Percentiles rank a stretch among this genome's conserved stretches.
These are phyloP conservation scores for Pachyramphus minor DNA, from an alignment of 2,113 vertebrate species.

Conservation along the genomic window DNA sequence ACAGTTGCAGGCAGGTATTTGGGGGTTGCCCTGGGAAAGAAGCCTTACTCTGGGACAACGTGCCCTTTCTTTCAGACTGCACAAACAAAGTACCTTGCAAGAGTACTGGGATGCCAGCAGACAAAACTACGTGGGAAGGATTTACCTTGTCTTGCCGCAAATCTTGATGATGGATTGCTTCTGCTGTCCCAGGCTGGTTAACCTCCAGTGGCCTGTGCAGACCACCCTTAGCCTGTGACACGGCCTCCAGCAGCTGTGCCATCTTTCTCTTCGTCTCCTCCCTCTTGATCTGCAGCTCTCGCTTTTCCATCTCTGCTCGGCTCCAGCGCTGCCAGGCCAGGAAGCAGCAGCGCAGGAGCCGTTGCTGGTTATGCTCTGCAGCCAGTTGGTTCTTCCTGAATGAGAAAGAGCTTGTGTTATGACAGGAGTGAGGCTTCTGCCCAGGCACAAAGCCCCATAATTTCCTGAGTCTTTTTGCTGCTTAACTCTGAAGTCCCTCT, in stretches of 20 bases:
- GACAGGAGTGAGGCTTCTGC: not conserved
- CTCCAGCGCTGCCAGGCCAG: slow-evolving; percentile 84
- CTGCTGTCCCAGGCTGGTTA: not conserved
- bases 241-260: slow-evolving; percentile 79
- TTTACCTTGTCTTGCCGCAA: slow-evolving; percentile 46
- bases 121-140: not conserved
- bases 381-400: slow-evolving; percentile 82
- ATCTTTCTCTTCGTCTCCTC: slow-evolving; percentile 85
- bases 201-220: not conserved
- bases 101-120: not conserved
- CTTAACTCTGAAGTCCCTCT: not conserved
- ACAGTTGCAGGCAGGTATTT: not conserved
- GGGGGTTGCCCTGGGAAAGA: not conserved
- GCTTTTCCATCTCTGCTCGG: slow-evolving; percentile 66
- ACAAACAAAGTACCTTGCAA: not conserved
- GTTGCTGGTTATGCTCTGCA: slow-evolving; percentile 74
- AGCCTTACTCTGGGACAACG: not conserved
- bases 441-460: fast-evolving
- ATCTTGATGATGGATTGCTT: not conserved
- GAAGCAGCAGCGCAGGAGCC: slow-evolving; percentile 76
- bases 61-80: not conserved
- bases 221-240: slow-evolving; percentile 66
- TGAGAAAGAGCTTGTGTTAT: not conserved
- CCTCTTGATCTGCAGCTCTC: slow-evolving; percentile 74
- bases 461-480: not conserved